Conservation (phyloP, 1,140 invertebrate genomes). For the Pantala flavescens region DNA sequence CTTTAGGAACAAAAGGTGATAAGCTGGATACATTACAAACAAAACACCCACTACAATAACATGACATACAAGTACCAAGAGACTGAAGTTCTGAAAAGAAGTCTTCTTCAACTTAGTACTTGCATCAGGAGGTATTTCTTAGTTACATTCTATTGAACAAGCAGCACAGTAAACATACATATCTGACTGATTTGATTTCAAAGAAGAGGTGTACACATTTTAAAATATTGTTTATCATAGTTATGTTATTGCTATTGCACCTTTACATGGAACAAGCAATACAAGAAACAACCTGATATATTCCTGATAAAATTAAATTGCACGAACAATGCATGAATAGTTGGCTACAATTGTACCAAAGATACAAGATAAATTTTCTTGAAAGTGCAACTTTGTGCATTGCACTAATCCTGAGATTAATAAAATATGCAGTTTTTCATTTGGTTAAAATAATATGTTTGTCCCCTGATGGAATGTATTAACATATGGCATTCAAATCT, state of each 20-base stretch:
- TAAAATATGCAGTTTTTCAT: constrained; percentile 8
- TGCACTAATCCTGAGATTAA: constrained; percentile 5
- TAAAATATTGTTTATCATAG: constrained; percentile 11
- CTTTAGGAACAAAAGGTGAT: constrained; percentile 1
- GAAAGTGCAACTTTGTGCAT: neutral
- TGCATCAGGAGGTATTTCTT: constrained; percentile 9
- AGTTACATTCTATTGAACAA: constrained; percentile 10
- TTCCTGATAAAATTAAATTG: constrained; percentile 10
- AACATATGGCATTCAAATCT: neutral
- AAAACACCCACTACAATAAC: constrained; percentile 9
- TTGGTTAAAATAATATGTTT: constrained; percentile 11
- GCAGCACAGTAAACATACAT: constrained; percentile 9
- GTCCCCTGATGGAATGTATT: constrained; percentile 8
- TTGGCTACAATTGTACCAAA: constrained; percentile 3
- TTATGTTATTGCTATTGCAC: constrained; percentile 7
- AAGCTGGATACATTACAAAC: constrained; percentile 9
- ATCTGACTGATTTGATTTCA: constrained; percentile 7
- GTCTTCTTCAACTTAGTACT: neutral
- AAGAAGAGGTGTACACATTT: constrained; percentile 1
- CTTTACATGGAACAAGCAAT: constrained; percentile 2
- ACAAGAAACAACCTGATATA: constrained; percentile 10
- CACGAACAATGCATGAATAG: constrained; percentile 9
- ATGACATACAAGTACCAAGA: neutral
- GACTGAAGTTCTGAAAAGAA: neutral
- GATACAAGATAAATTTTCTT: constrained; percentile 1